Percentiles rank a stretch among this genome's conserved stretches.
phyloP scores from a whole-genome alignment of 2,113 vertebrate species.

The Equus przewalskii region DNA sequence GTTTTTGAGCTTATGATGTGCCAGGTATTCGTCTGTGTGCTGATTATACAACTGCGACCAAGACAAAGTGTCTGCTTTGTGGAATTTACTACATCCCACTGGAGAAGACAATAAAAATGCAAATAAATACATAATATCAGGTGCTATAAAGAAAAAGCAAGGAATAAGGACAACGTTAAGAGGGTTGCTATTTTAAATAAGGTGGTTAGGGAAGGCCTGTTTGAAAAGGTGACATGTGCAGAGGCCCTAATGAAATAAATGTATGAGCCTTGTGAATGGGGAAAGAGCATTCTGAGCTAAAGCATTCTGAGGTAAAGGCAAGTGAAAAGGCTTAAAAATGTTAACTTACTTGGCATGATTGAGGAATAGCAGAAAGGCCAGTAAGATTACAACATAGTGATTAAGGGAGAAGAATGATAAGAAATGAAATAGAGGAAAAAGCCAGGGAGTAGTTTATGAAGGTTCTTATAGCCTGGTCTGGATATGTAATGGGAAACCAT shows the following conservation, averaged over 20 bases:
- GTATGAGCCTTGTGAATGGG: background rate
- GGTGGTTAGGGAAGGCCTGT: background rate
- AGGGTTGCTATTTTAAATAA: background rate
- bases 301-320: background rate
- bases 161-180: constrained; percentile 26
- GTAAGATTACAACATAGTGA: background rate
- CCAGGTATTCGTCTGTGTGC: background rate
- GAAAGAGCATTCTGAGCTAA: background rate
- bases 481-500: background rate
- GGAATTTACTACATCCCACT: constrained; percentile 32
- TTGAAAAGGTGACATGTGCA: background rate
- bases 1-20: constrained; percentile 20
- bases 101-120: constrained; percentile 16
- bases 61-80: constrained; percentile 32
- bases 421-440: background rate
- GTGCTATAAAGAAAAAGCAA: background rate
- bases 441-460: background rate
- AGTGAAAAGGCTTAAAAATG: background rate
- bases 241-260: background rate
- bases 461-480: background rate
- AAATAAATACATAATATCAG: constrained; percentile 34
- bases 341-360: constrained; percentile 27
- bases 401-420: constrained; percentile 10
- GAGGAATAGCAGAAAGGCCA: background rate
- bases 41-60: constrained; percentile 11